phyloP scores from a whole-genome alignment of 2,888 invertebrate species.

The Ennomos erosarius region DNA sequence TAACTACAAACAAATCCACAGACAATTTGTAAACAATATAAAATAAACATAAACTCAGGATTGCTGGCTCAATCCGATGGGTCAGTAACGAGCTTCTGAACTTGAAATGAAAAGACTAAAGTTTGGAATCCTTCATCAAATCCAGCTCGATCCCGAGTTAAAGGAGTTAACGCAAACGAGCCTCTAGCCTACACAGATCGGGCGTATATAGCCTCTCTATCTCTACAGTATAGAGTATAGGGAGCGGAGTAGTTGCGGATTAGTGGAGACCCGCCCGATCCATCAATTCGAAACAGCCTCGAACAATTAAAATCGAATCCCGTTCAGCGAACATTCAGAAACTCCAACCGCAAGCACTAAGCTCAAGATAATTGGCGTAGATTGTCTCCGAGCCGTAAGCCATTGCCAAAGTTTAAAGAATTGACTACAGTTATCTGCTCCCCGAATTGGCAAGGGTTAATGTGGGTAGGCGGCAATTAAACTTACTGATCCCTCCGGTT shows the following conservation, averaged over 20 bases:
- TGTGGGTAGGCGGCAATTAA: slow-evolving; percentile 73
- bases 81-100: slow-evolving; percentile 28
- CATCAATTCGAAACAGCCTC: slow-evolving; percentile 51
- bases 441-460: slow-evolving; percentile 74
- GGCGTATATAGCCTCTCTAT: no score
- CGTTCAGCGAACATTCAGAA: slow-evolving; percentile 43
- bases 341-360: slow-evolving; percentile 59
- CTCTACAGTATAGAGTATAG: no score
- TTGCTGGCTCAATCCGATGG: background rate
- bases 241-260: slow-evolving; percentile 13
- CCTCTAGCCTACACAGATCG: background rate
- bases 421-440: slow-evolving; percentile 71
- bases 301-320: slow-evolving; percentile 63
- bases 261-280: slow-evolving; percentile 41
- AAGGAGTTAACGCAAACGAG: slow-evolving; percentile 13
- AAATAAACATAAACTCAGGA: no score
- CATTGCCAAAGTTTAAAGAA: slow-evolving; percentile 77
- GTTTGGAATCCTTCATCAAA: slow-evolving; percentile 20
- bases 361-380: slow-evolving; percentile 76
- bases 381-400: slow-evolving; percentile 65
- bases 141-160: slow-evolving; percentile 21
- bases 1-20: no score
- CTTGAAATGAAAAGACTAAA: slow-evolving; percentile 37
- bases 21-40: no score
- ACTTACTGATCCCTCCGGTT: slow-evolving; percentile 67